Base-by-base conservation (phyloP, 2,888 invertebrate genomes). In the Hydropsyche betteni region DNA sequence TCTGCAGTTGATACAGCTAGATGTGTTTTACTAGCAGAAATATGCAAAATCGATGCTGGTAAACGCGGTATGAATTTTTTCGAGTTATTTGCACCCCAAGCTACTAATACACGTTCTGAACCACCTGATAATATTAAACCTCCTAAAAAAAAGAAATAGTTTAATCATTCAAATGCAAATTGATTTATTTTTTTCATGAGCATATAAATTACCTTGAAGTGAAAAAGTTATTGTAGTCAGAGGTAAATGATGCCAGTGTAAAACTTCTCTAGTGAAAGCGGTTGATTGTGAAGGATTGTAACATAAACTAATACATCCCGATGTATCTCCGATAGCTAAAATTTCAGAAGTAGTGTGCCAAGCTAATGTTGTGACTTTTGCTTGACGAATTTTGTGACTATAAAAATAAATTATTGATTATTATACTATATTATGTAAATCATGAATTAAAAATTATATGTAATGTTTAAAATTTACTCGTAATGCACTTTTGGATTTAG, bases 231-330 rank as follows among this genome's bases (percentile, higher is more conserved):
- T 81, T 34, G 86, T 84, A 53, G 86, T 81, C 4, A 85, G 81
- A 0, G 88, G 88, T 69, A 88, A 80, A 74, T 83, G 84, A 81
- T 88, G 87, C 88, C 88, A 88, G 81, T 88, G 88, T 58, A 86
- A 75, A 1, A 84, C 81, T 80, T 88, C 87, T 74, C 83, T 83
- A 0, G 84, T 84, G 6, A 84, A 76, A 77, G 81, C 81, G 12
- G 73, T 82, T 55, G 81, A 80, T 72, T 84, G 81, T 80, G 82
- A 86, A 36, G 87, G 81, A 79, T 86, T 83, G 0, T 86, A 86
- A 80, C 84, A 82, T 52, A 85, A 79, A 0, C 83, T 84, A 0
- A 84, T 82, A 58, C 87, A 81, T 0, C 88, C 88, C 12, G 87
- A 81, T 0, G 86, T 82, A 76, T 88, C 87, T 8, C 85, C 84